Percentiles rank a stretch among this genome's conserved stretches.
These are phyloP conservation scores for Rynchops niger DNA, from an alignment of 2,113 vertebrate genomes.

Conservation along the genomic window DNA sequence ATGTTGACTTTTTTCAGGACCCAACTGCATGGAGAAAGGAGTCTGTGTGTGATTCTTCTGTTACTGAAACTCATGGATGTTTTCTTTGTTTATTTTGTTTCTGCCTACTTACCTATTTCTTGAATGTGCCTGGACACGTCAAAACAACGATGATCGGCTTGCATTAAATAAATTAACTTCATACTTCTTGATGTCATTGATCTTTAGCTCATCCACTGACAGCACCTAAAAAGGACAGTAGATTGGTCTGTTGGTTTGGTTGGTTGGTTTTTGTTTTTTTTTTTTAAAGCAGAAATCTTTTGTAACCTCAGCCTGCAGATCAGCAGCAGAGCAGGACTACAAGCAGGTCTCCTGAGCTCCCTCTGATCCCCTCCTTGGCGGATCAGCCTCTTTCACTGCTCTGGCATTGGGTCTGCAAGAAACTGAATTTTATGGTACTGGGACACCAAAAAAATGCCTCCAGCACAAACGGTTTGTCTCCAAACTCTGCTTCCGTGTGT, in stretches of 20 bases:
- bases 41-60: neutral
- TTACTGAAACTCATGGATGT: neutral
- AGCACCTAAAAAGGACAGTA: neutral
- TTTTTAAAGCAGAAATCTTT: neutral
- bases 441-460: neutral
- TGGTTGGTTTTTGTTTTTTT: neutral
- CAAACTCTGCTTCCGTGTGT: neutral
- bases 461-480: neutral
- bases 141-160: neutral
- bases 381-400: neutral
- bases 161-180: neutral
- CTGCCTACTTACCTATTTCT: neutral
- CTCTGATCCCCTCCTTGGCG: rapidly evolving
- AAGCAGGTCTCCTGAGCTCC: neutral
- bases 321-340: neutral
- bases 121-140: neutral
- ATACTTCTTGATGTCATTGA: neutral
- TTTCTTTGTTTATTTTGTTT: neutral
- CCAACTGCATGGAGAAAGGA: neutral
- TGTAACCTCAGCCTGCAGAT: neutral
- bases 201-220: neutral
- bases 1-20: neutral
- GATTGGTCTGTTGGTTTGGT: neutral
- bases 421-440: neutral
- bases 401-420: neutral